phyloP scores from a whole-genome alignment of 2,888 invertebrate species.

The Neoascia interrupta region DNA sequence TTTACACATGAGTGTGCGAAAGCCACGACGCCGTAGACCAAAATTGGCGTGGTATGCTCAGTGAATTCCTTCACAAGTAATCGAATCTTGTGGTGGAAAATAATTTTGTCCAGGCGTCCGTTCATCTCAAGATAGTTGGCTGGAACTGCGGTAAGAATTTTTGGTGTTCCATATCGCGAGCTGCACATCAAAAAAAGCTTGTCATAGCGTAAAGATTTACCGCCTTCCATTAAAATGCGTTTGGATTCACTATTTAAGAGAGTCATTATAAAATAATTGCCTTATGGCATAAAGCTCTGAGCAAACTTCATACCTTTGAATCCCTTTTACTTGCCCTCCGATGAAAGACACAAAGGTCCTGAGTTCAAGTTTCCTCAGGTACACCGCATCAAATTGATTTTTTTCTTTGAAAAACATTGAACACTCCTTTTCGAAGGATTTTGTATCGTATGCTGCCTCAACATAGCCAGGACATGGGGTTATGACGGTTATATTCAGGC shows the following conservation, averaged over 20 bases:
- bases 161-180: constrained; percentile 67
- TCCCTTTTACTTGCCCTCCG: constrained; percentile 16
- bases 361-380: constrained; percentile 33
- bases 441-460: constrained; percentile 43
- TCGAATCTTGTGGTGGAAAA: constrained; percentile 73
- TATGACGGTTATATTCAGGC: constrained; percentile 29
- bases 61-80: background rate
- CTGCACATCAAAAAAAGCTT: constrained; percentile 72
- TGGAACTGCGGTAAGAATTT: constrained; percentile 50
- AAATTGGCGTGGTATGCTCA: constrained; percentile 46
- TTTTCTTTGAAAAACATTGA: constrained; percentile 36
- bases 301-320: constrained; percentile 18
- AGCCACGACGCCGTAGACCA: constrained; percentile 73
- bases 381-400: constrained; percentile 38
- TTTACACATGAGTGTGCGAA: constrained; percentile 73
- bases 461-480: constrained; percentile 21
- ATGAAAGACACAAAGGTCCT: constrained; percentile 38
- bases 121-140: constrained; percentile 74
- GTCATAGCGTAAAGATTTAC: constrained; percentile 73
- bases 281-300: background rate
- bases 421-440: background rate
- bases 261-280: background rate
- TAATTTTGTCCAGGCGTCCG: constrained; percentile 74
- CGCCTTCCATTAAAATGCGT: constrained; percentile 68
- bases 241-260: constrained; percentile 64